Base-by-base conservation (phyloP, 2,888 invertebrate genomes). In the Heliconius ismenius region DNA sequence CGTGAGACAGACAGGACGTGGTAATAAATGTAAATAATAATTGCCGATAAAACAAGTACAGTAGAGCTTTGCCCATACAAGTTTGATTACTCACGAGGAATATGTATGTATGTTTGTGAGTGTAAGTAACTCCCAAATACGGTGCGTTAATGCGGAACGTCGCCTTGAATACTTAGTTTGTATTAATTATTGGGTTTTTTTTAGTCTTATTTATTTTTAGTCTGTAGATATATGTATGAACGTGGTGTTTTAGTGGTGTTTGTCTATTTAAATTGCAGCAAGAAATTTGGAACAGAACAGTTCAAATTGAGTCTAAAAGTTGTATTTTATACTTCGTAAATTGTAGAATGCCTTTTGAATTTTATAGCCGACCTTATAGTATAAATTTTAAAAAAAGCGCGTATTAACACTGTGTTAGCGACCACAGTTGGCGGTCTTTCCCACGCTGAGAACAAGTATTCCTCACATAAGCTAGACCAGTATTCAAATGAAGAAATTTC, bases 141-240 rank as follows among this genome's bases (percentile, higher is more conserved):
- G 64, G 49, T 43, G 64, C 32, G 32, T 4, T 74, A 64, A 49
- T 63, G 62, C 70, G 70, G 70, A 58, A 70, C 70, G 32, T 58
- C 15, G 32, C 70, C 58, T 70, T 70, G 70, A 70, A 26, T n/a
- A 28, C 32, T 49, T 32, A 32, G 26, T 49, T 3, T 36, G 15
- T 58, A 32, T n/a, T 69, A 54, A 36, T 36, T 26, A 21, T 15
- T 58, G 39, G 11, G 39, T 32, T 13, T 21, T 28, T 58, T 28
- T 58, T 13, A 26, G 6, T 26, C 26, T 49, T 68, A 10, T 43
- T 21, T 54, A 54, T 21, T 54, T 54, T 21, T 54, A n/a, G 21
- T 21, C 21, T n/a, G 21, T 21, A 58, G 21, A 49, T 21, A 7
- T 49, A 21, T 49, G 4, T 32, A 32, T 32, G 32, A 32, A 32